Evolutionary conservation across 2,888 invertebrate genomes (phyloP).

Genomic region (Drosophila greeni): DNA sequence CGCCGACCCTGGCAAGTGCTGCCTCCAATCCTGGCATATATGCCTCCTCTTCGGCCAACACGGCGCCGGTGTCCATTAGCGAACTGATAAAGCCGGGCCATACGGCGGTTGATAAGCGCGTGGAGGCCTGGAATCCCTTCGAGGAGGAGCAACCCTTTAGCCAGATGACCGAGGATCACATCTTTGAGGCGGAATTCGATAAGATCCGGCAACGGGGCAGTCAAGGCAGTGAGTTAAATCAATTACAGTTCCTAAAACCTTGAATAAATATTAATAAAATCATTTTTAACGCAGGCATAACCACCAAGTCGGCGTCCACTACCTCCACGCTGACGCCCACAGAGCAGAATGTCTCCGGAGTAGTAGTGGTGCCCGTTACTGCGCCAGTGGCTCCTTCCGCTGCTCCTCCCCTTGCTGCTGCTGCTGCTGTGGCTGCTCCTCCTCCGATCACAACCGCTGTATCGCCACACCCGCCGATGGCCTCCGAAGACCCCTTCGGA

Average conservation of each 20-base stretch:
- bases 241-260: not conserved
- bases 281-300: constrained; percentile 68
- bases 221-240: constrained; percentile 85
- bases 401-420: constrained; percentile 14
- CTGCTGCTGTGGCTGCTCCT: constrained; percentile 8
- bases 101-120: constrained; percentile 70
- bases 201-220: constrained; percentile 86
- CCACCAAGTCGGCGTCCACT: constrained; percentile 77
- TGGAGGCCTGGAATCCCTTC: constrained; percentile 91
- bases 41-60: constrained; percentile 54
- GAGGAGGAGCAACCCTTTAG: constrained; percentile 87
- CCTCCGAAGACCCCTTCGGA: constrained; percentile 87
- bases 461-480: constrained; percentile 52
- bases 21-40: constrained; percentile 77
- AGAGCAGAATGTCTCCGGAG: constrained; percentile 63
- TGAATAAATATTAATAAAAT: no score
- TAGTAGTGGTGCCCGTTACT: constrained; percentile 17
- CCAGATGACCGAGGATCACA: constrained; percentile 88
- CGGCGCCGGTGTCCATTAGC: constrained; percentile 74
- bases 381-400: constrained; percentile 71
- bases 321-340: constrained; percentile 78
- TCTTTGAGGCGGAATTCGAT: constrained; percentile 91
- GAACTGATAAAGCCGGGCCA: constrained; percentile 70
- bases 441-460: constrained; percentile 34
- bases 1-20: constrained; percentile 58